Conservation (phyloP, 2,888 invertebrate species). For the Diplazon laetatorius region DNA sequence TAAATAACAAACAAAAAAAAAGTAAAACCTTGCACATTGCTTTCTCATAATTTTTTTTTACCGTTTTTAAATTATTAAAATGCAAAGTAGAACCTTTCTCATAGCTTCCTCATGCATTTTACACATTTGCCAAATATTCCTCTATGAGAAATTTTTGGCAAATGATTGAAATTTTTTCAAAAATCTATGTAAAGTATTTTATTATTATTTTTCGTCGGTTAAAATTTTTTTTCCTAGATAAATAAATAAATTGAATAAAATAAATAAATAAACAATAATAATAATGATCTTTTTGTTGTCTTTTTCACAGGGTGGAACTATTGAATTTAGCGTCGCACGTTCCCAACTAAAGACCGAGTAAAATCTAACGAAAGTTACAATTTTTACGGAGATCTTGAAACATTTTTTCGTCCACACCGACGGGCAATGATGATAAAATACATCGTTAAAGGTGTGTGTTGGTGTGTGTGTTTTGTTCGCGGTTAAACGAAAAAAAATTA, state of each 20-base stretch:
- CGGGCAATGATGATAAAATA: constrained; percentile 47
- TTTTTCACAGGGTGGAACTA: constrained; percentile 67
- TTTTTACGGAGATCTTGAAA: constrained; percentile 31
- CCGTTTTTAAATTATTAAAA: too few relatives aligned
- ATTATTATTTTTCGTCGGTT: too few relatives aligned
- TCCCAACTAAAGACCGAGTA: constrained; percentile 38
- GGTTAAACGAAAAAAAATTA: constrained; percentile 34
- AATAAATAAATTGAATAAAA: not conserved
- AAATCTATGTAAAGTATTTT: too few relatives aligned
- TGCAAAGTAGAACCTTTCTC: too few relatives aligned
- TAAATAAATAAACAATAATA: not conserved
- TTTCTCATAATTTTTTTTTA: too few relatives aligned
- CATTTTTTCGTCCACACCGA: constrained; percentile 20
- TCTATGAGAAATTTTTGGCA: too few relatives aligned
- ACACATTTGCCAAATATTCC: too few relatives aligned
- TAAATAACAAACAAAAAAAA: too few relatives aligned
- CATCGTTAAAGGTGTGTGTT: constrained; percentile 12
- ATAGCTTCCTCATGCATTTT: too few relatives aligned
- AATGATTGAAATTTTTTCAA: too few relatives aligned
- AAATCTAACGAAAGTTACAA: constrained; percentile 42
- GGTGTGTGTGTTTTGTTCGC: constrained; percentile 43
- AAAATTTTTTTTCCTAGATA: constrained; percentile 16
- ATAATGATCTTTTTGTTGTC: not conserved
- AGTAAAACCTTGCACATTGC: too few relatives aligned
- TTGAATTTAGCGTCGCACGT: constrained; percentile 56